A percentile compares a stretch with the other conserved stretches of the same genome.
phyloP scores from a whole-genome alignment of 92 coral and sea anemone species.

The Porites evermanni region DNA sequence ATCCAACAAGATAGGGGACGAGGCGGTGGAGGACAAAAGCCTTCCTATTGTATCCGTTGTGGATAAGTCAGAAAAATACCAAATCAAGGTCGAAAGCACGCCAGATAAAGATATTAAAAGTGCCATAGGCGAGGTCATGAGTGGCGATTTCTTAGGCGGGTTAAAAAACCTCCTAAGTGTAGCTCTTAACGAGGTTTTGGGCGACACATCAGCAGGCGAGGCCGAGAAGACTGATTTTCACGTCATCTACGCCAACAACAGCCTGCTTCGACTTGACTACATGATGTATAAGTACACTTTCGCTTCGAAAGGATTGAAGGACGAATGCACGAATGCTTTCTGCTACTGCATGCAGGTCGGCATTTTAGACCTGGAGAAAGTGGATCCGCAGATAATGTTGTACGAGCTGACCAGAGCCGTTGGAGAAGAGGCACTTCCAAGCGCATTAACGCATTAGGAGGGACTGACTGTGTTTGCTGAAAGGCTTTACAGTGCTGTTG shows the following conservation, averaged over 20 bases:
- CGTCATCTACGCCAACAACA: conserved; percentile 36
- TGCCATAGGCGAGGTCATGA: neutral
- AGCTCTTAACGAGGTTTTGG: conserved; percentile 15
- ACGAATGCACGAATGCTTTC: conserved; percentile 31
- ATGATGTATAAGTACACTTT: conserved; percentile 46
- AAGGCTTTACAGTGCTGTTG: conserved; percentile 6
- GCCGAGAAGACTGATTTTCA: conserved; percentile 24
- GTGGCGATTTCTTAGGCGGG: conserved; percentile 38
- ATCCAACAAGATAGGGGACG: conserved; percentile 6
- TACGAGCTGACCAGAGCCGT: conserved; percentile 52
- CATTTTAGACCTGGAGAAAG: conserved; percentile 33
- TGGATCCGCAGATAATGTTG: conserved; percentile 41
- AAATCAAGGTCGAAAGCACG: conserved; percentile 14
- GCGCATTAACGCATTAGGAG: conserved; percentile 19
- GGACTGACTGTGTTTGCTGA: conserved; percentile 38
- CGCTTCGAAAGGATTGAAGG: conserved; percentile 24
- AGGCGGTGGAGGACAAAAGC: conserved; percentile 25
- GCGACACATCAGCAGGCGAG: conserved; percentile 24
- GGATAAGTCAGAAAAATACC: conserved; percentile 42
- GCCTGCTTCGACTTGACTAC: conserved; percentile 49
- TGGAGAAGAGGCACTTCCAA: conserved; percentile 19
- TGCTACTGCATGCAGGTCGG: conserved; percentile 47
- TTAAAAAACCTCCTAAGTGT: conserved; percentile 4
- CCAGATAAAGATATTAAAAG: neutral
- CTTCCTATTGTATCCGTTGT: conserved; percentile 45